Evolutionary conservation across 2,888 invertebrate genomes (phyloP), one percentile per base, ranked within the genome.

Genomic region (Chloroclystis v-ata): DNA sequence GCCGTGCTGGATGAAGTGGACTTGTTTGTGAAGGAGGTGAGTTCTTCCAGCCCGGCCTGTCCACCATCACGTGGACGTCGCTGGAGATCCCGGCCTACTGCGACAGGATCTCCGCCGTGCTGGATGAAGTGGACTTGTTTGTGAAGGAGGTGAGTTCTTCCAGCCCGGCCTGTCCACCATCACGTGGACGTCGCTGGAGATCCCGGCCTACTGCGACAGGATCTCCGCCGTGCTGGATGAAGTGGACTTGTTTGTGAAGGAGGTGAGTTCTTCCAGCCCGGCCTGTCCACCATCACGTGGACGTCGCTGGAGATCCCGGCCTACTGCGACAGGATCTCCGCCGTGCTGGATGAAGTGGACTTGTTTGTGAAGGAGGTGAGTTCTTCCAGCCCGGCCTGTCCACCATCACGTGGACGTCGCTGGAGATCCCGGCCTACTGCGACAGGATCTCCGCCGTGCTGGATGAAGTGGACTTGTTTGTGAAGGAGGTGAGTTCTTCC

Each of bases 61-160:
- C 93, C 0, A 91, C 92, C 1, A 91, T 95, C 11, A 94, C 94
- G 0, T 97, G 96, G 96, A 91, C 94, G 0, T 95, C 95, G 0
- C 89, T 94, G 59, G 92, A 93, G 66, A 91, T 94, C 57, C 89
- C 91, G 0, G 75, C 90, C 25, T 92, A 91, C 64, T 92, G 91
- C 60, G 80, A 83, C 1, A 78, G 85, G 12, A 91, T 94, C 28
- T 83, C 83, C 43, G 62, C 59, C 0, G 82, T 89, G 12, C 74
- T 95, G 11, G 89, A 89, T 43, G 89, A 91, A 61, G 90, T 94
- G 1, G 89, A 92, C 59, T 84, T 89, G 54, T 93, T 93, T 68
- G 82, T 91, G 0, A 93, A 93, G 68, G 91, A 92, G 79, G 90
- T 39, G 0, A 1, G 20, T 8, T 30, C 0, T 91, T 96, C 54